These are phyloP conservation scores for Poeciliopsis turrubarensis DNA, from an alignment of 2,113 vertebrate species.

Conservation along the genomic window DNA sequence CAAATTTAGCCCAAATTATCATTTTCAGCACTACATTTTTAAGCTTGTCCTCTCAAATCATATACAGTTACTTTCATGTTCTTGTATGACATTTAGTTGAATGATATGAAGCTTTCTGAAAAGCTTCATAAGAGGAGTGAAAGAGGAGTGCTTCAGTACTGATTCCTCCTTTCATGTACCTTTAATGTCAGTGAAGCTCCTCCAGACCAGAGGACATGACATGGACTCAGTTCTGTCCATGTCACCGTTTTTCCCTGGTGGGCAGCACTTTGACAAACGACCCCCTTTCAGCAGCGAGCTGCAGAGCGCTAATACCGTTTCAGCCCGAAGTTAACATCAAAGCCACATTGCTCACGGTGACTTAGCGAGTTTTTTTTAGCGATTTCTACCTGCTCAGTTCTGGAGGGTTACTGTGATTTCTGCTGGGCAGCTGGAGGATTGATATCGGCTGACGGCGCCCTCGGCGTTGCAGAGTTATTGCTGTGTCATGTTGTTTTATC, in stretches of 20 bases:
- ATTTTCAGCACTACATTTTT: conserved; percentile 33
- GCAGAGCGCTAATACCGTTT: conserved; percentile 38
- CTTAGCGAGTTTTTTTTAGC: conserved; percentile 7
- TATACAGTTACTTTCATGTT: conserved; percentile 44
- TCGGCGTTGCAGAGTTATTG: conserved; percentile 51
- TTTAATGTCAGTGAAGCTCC: not conserved
- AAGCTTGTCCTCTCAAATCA: conserved; percentile 38
- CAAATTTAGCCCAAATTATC: conserved; percentile 21
- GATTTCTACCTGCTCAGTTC: conserved; percentile 34
- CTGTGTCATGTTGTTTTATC: conserved; percentile 69
- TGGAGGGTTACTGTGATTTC: conserved; percentile 38
- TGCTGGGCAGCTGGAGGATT: conserved; percentile 50
- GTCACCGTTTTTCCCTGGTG: conserved; percentile 15
- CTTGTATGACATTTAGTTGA: conserved; percentile 32
- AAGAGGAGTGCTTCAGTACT: not conserved
- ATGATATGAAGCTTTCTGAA: conserved; percentile 56
- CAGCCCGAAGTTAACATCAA: conserved; percentile 12
- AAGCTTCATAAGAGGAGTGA: too few relatives aligned
- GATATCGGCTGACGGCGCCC: conserved; percentile 71
- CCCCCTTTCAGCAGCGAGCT: conserved; percentile 34
- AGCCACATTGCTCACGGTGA: conserved; percentile 20
- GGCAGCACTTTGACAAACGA: conserved; percentile 44
- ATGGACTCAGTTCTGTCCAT: not conserved
- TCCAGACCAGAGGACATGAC: conserved; percentile 5
- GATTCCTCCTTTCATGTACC: conserved; percentile 11